phyloP scores from a whole-genome alignment of 2,888 invertebrate genomes.

The Trachelus stipa region DNA sequence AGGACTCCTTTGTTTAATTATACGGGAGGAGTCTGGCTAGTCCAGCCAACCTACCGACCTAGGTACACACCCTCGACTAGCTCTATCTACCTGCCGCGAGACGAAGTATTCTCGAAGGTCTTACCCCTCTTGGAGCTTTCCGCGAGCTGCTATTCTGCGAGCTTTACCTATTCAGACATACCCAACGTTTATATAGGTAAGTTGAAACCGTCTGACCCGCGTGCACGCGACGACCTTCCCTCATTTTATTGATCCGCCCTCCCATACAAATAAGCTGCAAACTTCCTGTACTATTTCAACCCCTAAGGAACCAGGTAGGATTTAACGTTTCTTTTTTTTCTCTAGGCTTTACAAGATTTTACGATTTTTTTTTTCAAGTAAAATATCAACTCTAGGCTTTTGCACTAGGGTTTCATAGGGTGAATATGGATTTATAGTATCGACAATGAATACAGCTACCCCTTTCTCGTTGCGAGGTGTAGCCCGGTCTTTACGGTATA shows the following conservation, averaged over 20 bases:
- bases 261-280: slow-evolving; percentile 60
- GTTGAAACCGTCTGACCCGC: slow-evolving; percentile 52
- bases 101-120: neutral
- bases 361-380: neutral
- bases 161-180: neutral
- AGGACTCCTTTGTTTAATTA: slow-evolving; percentile 46
- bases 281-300: slow-evolving; percentile 41
- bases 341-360: neutral
- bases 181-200: slow-evolving; percentile 31
- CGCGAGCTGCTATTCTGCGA: neutral
- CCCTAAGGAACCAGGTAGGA: slow-evolving; percentile 41
- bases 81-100: neutral
- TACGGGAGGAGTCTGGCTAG: slow-evolving; percentile 28
- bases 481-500: neutral
- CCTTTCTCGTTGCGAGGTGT: neutral
- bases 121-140: neutral
- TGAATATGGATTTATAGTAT: neutral
- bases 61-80: neutral
- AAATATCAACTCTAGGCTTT: neutral
- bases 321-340: slow-evolving; percentile 34
- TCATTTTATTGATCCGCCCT: slow-evolving; percentile 63
- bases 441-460: neutral
- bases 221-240: slow-evolving; percentile 63
- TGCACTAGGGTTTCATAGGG: neutral
- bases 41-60: neutral